Percentiles rank a stretch among this genome's conserved stretches.
phyloP scores from a whole-genome alignment of 2,888 invertebrate genomes.

The Drosophila mayaguana region DNA sequence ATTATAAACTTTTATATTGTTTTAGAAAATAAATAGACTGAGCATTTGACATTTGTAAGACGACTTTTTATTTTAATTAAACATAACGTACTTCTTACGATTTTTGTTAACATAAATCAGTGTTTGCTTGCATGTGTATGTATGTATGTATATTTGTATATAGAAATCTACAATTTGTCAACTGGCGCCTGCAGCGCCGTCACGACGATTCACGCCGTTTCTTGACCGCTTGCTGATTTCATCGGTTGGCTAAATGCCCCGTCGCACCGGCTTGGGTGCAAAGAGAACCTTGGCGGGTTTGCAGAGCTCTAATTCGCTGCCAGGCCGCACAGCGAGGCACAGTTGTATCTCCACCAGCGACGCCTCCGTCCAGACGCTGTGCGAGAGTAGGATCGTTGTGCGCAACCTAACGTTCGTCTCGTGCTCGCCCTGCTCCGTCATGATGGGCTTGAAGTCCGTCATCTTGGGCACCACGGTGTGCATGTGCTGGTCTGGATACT shows the following conservation, averaged over 20 bases:
- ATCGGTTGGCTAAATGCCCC: slow-evolving; percentile 87
- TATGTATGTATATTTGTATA: slow-evolving; percentile 5
- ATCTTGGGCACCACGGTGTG: slow-evolving; percentile 93
- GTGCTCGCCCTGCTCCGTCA: slow-evolving; percentile 87
- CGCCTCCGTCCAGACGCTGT: slow-evolving; percentile 95
- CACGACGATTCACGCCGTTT: neutral
- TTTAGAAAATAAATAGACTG: neutral
- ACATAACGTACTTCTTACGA: slow-evolving; percentile 1
- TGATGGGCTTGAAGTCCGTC: slow-evolving; percentile 90
- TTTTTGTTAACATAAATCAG: neutral
- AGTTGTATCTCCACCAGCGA: slow-evolving; percentile 94
- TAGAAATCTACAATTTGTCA: slow-evolving; percentile 32
- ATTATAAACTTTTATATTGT: neutral
- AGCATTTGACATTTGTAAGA: neutral
- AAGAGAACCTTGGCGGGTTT: slow-evolving; percentile 94
- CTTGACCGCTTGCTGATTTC: neutral
- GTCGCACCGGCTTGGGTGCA: slow-evolving; percentile 94
- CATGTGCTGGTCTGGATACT: slow-evolving; percentile 96
- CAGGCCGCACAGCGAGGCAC: slow-evolving; percentile 87
- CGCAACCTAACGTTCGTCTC: slow-evolving; percentile 87
- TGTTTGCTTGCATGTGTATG: slow-evolving; percentile 1
- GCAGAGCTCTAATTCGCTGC: slow-evolving; percentile 91
- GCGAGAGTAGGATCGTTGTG: slow-evolving; percentile 94
- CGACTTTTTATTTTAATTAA: slow-evolving; percentile 6
- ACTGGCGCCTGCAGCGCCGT: neutral